Percentiles rank a stretch among this genome's conserved stretches.
Evolutionary conservation across 1,140 invertebrate species (phyloP).

Genomic region (Diploscapter pachys): DNA sequence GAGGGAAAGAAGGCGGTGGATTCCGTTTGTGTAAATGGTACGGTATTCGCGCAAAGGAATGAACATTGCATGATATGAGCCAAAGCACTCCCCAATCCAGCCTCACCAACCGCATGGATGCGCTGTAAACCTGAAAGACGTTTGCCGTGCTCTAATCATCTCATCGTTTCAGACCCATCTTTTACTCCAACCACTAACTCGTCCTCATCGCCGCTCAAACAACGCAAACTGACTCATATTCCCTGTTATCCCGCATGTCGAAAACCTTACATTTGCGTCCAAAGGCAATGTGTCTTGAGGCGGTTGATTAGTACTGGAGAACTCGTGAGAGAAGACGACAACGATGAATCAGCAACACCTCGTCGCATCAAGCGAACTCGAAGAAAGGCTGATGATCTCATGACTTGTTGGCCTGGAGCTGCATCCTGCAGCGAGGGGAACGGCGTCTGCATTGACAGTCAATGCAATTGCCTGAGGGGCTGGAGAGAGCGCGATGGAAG

Average conservation of each 20-base stretch:
- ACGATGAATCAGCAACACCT: no score
- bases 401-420: slow-evolving; percentile 5
- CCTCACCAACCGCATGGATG: no score
- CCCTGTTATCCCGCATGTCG: slow-evolving; percentile 8
- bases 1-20: slow-evolving; percentile 51
- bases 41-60: neutral
- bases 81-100: no score
- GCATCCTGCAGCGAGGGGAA: neutral
- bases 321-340: no score
- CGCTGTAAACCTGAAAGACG: no score
- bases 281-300: neutral
- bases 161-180: neutral
- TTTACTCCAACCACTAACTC: neutral
- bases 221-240: no score
- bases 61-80: no score
- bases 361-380: no score
- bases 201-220: no score
- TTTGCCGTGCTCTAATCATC: no score
- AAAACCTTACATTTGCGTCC: slow-evolving; percentile 1
- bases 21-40: slow-evolving; percentile 54
- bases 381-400: no score
- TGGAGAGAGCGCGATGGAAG: slow-evolving; percentile 5
- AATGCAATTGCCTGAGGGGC: slow-evolving; percentile 14
- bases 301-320: no score
- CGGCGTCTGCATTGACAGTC: slow-evolving; percentile 5